Percentiles rank a stretch among this genome's conserved stretches.
Evolutionary conservation across 2,113 vertebrate genomes (phyloP).

Genomic region (Dryoscopus gambensis): DNA sequence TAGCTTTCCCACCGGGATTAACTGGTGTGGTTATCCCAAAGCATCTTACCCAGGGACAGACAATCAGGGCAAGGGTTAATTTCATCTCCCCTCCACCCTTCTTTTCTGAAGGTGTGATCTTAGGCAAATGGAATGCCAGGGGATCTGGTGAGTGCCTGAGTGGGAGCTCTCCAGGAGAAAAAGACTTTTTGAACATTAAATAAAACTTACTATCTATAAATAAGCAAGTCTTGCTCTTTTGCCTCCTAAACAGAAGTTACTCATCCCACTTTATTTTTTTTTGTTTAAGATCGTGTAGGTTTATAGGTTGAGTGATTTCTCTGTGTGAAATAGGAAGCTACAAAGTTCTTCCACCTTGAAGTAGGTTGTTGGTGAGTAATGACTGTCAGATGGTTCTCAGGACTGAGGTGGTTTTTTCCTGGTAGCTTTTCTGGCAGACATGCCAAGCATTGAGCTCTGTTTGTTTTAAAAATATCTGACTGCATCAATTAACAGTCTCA

Average conservation of each 20-base stretch:
- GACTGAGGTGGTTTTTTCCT: not conserved
- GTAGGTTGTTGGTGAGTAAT: slow-evolving; percentile 31
- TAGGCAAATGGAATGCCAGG: slow-evolving; percentile 45
- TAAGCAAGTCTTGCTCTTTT: not conserved
- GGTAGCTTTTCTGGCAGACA: not conserved
- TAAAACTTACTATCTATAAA: not conserved
- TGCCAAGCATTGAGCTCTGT: not conserved
- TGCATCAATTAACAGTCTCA: slow-evolving; percentile 39
- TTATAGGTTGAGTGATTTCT: not conserved
- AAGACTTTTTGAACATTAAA: not conserved
- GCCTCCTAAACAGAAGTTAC: not conserved
- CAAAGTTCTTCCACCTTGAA: slow-evolving; percentile 1
- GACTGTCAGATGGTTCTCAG: slow-evolving; percentile 15
- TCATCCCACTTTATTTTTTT: not conserved
- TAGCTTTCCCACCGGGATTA: slow-evolving; percentile 13
- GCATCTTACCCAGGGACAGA: not conserved
- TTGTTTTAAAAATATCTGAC: slow-evolving; percentile 41
- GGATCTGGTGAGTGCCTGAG: not conserved
- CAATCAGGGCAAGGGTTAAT: slow-evolving; percentile 37
- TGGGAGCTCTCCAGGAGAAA: not conserved
- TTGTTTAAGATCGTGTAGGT: not conserved
- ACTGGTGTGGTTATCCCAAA: not conserved
- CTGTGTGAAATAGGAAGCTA: not conserved
- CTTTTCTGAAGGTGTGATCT: slow-evolving; percentile 49
- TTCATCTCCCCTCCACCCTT: slow-evolving; percentile 18